Base-by-base conservation (phyloP, 2,113 vertebrate species). In the Labeo rohita region DNA sequence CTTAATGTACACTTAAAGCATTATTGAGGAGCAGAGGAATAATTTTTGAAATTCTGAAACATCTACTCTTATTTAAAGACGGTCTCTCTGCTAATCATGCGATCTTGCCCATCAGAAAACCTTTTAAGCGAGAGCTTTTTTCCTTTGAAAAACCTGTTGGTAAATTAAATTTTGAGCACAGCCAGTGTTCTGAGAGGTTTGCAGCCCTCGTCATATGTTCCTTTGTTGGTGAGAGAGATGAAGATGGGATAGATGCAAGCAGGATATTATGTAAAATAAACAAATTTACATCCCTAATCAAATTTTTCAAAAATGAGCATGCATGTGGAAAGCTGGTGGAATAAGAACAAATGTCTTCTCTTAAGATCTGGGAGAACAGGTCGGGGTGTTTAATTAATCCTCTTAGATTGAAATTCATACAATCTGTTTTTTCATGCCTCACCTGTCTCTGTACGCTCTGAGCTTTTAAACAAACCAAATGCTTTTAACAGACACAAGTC, bases 301-400 rank as follows among this genome's bases (percentile, higher is more conserved):
- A 23, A 49, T 23, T 74, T 74, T 49, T 43, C 36, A 59, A 15
- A 43, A 80, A 61, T 61, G 12, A 63, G 21, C 13, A 45, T 36
- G 59, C 43, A 65, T 80, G 39, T 16, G 21, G 12, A 80, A 80
- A 16, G 43, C 61, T 47, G n/a, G 56, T 65, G 8, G n/a, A 80
- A 65, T 80, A 5, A 49, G 15, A 28, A 15, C 79, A 80, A 80
- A 80, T 23, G n/a, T 65, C 78, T 80, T 21, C 10, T 43, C 2
- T 8, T 49, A 47, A 28, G 21, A 63, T 80, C 59, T 28, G 12
- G 4, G 59, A 65, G 43, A 80, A 47, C 78, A 63, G 36, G 61
- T 80, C 12, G 8, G n/a, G 45, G 23, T 23, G 79, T 65, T 65
- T 80, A 80, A 65, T 80, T 65, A 65, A 80, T 80, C 79, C 59